A percentile compares a stretch with the other conserved stretches of the same genome.
These are phyloP conservation scores for Anodontia alba DNA, from an alignment of 2,888 invertebrate species.

Conservation along the genomic window DNA sequence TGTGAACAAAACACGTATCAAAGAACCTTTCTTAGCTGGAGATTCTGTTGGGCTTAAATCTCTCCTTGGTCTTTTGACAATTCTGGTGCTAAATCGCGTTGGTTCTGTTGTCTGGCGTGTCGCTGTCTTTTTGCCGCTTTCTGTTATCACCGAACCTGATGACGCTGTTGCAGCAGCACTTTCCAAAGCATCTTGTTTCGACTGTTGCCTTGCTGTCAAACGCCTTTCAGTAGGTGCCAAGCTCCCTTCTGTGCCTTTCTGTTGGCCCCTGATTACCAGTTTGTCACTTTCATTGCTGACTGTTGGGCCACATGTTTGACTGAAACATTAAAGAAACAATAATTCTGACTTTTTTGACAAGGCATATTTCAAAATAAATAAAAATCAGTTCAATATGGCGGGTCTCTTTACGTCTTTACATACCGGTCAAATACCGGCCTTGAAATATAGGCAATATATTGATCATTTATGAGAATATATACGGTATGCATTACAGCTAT, in stretches of 20 bases:
- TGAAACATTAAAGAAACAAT: neutral
- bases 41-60: constrained; percentile 71
- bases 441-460: too few species aligned
- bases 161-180: neutral
- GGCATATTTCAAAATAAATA: too few species aligned
- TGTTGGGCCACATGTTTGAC: neutral
- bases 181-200: constrained; percentile 48
- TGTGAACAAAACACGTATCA: too few species aligned
- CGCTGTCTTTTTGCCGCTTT: constrained; percentile 21
- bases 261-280: neutral
- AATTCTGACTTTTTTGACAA: too few species aligned
- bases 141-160: constrained; percentile 5
- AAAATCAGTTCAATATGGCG: constrained; percentile 35
- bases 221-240: constrained; percentile 34
- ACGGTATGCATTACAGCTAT: neutral
- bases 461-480: neutral
- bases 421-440: too few species aligned
- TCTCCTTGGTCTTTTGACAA: constrained; percentile 69
- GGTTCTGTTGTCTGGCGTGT: constrained; percentile 38
- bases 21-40: constrained; percentile 69
- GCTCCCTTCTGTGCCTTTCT: constrained; percentile 29
- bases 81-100: constrained; percentile 70
- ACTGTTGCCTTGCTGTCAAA: constrained; percentile 53
- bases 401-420: neutral
- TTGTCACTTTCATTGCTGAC: neutral